These are phyloP conservation scores for Chinchilla lanigera DNA, from an alignment of 2,113 vertebrate genomes.

Conservation along the genomic window DNA sequence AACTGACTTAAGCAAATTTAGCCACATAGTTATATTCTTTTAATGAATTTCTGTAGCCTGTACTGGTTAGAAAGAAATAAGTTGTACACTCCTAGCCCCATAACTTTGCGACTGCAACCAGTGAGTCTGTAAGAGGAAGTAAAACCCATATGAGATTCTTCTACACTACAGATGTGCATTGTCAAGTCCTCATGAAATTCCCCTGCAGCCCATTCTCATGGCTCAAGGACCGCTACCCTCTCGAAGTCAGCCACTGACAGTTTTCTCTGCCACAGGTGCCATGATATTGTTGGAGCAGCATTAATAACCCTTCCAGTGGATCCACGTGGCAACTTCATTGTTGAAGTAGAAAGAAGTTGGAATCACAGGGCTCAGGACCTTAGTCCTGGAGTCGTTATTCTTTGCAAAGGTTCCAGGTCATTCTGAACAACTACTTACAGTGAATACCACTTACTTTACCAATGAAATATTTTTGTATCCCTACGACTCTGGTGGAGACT, in stretches of 20 bases:
- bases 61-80: neutral
- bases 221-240: neutral
- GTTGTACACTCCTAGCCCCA: fast-evolving
- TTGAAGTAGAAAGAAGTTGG: neutral
- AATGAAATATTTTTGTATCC: neutral
- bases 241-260: neutral
- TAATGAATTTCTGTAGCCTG: neutral
- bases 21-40: neutral
- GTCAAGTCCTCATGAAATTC: neutral
- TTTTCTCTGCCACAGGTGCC: neutral
- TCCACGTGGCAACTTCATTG: neutral
- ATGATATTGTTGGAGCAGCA: neutral
- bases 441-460: neutral
- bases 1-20: neutral
- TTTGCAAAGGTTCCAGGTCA: neutral
- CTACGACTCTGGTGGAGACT: neutral
- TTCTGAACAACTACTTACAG: neutral
- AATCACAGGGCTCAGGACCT: neutral
- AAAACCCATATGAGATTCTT: neutral
- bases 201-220: neutral
- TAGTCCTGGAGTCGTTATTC: neutral
- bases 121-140: neutral
- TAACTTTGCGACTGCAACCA: neutral
- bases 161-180: neutral
- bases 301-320: neutral